Conservation (phyloP, 2,888 invertebrate genomes). For the Diarsia mendica region DNA sequence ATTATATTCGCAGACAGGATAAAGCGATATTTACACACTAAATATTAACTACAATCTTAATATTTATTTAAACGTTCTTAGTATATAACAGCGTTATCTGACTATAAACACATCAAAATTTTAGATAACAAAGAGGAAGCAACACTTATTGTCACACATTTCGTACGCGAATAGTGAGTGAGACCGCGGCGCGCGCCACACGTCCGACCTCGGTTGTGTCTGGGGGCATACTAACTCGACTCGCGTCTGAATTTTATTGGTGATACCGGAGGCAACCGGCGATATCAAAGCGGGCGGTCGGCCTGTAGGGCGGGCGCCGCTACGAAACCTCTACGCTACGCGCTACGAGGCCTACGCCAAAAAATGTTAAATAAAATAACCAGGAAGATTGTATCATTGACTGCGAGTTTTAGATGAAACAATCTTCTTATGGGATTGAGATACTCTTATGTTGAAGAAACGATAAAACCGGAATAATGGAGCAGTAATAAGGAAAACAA, state of each 20-base stretch:
- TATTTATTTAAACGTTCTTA: conserved; percentile 57
- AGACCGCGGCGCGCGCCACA: conserved; percentile 76
- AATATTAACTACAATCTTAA: conserved; percentile 52
- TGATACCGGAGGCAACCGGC: conserved; percentile 70
- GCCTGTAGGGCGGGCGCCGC: conserved; percentile 80
- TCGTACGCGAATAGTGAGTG: conserved; percentile 81
- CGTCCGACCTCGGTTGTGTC: conserved; percentile 79
- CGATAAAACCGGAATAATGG: conserved; percentile 20
- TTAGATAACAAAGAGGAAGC: conserved; percentile 87
- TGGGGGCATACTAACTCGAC: conserved; percentile 82
- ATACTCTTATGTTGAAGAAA: conserved; percentile 28
- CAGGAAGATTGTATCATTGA: conserved; percentile 49
- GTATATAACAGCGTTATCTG: conserved; percentile 63
- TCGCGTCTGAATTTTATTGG: conserved; percentile 71
- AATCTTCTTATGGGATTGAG: conserved; percentile 44
- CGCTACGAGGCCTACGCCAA: conserved; percentile 72
- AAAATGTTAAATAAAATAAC: conserved; percentile 48
- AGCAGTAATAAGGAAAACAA: conserved; percentile 30
- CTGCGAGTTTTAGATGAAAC: conserved; percentile 43
- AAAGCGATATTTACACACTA: conserved; percentile 66
- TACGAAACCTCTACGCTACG: conserved; percentile 75
- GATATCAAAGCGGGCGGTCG: conserved; percentile 73
- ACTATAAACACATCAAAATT: conserved; percentile 79
- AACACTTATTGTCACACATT: conserved; percentile 90
- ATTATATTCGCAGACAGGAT: conserved; percentile 67